Base-by-base conservation (phyloP, 2,888 invertebrate species). In the Caradrina kadenii region DNA sequence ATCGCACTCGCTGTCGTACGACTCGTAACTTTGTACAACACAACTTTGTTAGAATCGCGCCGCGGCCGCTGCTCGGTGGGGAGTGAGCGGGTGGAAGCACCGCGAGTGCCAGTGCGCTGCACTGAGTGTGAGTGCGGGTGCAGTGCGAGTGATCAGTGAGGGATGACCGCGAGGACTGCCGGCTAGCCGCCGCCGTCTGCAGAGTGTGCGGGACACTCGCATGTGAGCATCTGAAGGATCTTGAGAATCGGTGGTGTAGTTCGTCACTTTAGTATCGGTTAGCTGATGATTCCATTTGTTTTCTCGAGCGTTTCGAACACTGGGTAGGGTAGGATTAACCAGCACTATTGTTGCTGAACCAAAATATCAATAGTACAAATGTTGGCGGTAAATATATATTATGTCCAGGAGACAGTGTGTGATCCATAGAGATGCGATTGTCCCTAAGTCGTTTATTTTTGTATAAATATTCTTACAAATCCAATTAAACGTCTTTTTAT, bases 131-230 rank as follows among this genome's bases (percentile, higher is more conserved):
- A 19, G 65, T 39, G 35, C 35, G 8, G 22, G 73, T 53, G 69
- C 52, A 52, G 69, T 69, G 74, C 31, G 53, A 73, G 69, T 69
- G 74, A 2, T 65, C 52, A 48, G 69, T 74, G 22, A 39, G 26
- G 42, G 13, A 67, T 56, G 45, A 2, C 13, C 19, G 21, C 39
- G 3, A 42, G 61, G 8, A 50, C 11, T 2, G 7, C 39, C 45
- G 52, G 52, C 74, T 65, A 19, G 54, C 21, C 22, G n/a, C 35
- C 15, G 22, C 22, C 26, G 48, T 31, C 11, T 15, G 64, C 19
- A 50, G 8, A 7, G 17, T 6, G 45, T 6, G 45, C 10, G 63
- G 26, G 19, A 59, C 50, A 2, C 39, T 69, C 45, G 69, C 74
- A 69, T 69, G 69, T 69, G 74, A 69, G 69, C 39, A 8, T 74